These are phyloP conservation scores for Chaetogeoica ovagalla DNA, from an alignment of 2,888 invertebrate species.

Conservation along the genomic window DNA sequence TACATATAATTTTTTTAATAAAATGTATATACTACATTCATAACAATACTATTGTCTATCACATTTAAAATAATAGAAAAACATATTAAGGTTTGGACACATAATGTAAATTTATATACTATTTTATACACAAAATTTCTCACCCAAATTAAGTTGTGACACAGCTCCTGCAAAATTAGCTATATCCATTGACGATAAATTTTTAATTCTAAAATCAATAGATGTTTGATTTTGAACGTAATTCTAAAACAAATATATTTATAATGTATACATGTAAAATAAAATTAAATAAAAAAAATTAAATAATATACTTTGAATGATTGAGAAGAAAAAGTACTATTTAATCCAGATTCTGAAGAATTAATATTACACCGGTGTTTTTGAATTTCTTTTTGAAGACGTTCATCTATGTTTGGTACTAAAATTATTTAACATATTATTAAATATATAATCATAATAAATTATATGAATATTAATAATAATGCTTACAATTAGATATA, in stretches of 20 bases:
- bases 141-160: conserved; percentile 41
- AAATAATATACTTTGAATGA: conserved; percentile 41
- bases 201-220: conserved; percentile 51
- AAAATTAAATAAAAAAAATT: not conserved
- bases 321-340: conserved; percentile 43
- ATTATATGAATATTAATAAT: not conserved
- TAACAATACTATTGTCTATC: no score
- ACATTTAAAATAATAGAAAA: no score
- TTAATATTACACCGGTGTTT: conserved; percentile 30
- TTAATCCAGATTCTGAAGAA: conserved; percentile 34
- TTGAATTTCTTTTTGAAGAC: conserved; percentile 45
- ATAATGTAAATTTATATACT: no score
- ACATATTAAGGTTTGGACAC: no score
- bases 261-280: not conserved
- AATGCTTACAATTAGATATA: conserved; percentile 61
- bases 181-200: conserved; percentile 48
- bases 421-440: not conserved
- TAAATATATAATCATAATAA: not conserved
- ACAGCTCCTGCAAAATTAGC: conserved; percentile 49
- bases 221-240: conserved; percentile 51
- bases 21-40: no score
- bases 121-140: not conserved
- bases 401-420: conserved; percentile 43
- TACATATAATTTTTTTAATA: no score
- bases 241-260: conserved; percentile 31